Conservation (phyloP, 2,888 invertebrate species). For the Phalera bucephala region DNA sequence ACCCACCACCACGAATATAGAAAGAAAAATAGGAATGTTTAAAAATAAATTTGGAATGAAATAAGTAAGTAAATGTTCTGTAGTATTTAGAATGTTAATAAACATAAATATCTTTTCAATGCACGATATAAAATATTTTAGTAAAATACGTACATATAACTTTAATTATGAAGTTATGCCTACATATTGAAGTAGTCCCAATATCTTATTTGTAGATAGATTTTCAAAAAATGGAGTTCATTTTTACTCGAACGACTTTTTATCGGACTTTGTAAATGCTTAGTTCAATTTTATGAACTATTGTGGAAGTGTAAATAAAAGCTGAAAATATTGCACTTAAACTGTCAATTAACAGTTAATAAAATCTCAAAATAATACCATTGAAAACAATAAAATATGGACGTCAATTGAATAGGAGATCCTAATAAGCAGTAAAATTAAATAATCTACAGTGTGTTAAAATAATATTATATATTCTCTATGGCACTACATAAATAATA, state of each 20-base stretch:
- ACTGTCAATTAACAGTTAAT: slow-evolving; percentile 21
- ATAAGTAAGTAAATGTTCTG: slow-evolving; percentile 14
- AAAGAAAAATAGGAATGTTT: slow-evolving; percentile 30
- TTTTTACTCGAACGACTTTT: too few species aligned
- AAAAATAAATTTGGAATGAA: slow-evolving; percentile 15
- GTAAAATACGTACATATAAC: too few species aligned
- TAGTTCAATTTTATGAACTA: too few species aligned
- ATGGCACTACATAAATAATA: slow-evolving; percentile 66
- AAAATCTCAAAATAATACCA: slow-evolving; percentile 25
- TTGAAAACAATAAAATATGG: slow-evolving; percentile 36
- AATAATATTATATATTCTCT: slow-evolving; percentile 49
- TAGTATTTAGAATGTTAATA: too few species aligned
- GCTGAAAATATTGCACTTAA: slow-evolving; percentile 37
- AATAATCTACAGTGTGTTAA: slow-evolving; percentile 31
- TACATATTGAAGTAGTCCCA: too few species aligned
- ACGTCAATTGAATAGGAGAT: slow-evolving; percentile 49
- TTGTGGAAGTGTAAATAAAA: too few species aligned
- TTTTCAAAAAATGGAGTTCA: too few species aligned
- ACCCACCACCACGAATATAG: slow-evolving; percentile 58
- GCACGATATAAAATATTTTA: too few species aligned
- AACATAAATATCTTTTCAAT: too few species aligned
- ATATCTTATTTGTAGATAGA: too few species aligned
- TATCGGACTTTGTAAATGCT: too few species aligned
- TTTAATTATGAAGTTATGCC: too few species aligned
- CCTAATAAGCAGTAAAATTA: slow-evolving; percentile 36